phyloP scores from a whole-genome alignment of 2,113 vertebrate genomes.

The Pan paniscus region DNA sequence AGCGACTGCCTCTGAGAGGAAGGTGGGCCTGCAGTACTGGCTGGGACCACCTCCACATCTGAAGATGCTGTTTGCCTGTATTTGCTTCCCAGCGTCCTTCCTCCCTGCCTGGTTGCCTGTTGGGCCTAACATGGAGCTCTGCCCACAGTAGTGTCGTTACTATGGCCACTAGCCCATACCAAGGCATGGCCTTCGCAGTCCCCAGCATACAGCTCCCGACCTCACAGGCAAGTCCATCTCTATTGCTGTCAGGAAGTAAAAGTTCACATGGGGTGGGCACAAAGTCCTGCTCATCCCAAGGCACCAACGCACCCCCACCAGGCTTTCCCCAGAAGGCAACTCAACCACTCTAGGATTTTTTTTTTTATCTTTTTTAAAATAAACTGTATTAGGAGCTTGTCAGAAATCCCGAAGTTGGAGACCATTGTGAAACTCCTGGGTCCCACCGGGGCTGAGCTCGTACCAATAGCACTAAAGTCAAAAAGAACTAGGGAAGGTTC shows the following conservation, averaged over 20 bases:
- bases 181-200: background rate
- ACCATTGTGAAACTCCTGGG: background rate
- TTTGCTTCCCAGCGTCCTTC: background rate
- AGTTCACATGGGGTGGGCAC: background rate
- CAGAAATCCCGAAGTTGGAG: background rate
- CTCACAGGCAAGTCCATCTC: background rate
- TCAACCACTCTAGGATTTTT: background rate
- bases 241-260: accelerated
- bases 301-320: background rate
- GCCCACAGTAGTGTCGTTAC: accelerated
- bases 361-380: background rate
- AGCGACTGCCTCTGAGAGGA: accelerated
- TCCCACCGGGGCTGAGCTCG: background rate
- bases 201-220: accelerated
- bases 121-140: background rate
- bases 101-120: background rate
- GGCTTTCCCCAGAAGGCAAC: background rate
- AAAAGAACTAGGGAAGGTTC: background rate
- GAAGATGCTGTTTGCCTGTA: background rate
- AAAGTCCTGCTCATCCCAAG: background rate
- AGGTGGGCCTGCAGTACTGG: accelerated
- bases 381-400: background rate
- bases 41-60: accelerated
- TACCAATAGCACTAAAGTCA: background rate
- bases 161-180: background rate